Base-by-base conservation (phyloP, 2,888 invertebrate species). In the Nomada fucata region DNA sequence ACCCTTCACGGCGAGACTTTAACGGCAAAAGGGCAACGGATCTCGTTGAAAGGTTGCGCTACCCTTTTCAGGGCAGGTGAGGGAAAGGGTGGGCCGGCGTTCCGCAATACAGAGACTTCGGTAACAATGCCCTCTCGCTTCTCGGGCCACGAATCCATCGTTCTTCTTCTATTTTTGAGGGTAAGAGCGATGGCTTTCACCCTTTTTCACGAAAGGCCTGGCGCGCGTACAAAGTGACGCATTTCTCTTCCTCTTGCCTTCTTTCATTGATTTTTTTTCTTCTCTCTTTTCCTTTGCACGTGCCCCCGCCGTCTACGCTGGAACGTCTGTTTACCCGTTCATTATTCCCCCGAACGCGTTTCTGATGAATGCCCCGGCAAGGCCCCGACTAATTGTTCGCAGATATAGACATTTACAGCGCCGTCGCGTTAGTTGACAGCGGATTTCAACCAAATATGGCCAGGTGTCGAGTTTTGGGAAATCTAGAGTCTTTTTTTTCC, bases 41-140 rank as follows among this genome's bases (percentile, higher is more conserved):
- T 89, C 88, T 76, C 73, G 86, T 77, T 89, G 86, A 90, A 90
- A 90, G 90, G 88, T 90, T 88, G 89, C 88, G 85, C 83, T 88
- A 89, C 88, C 89, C 89, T 88, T 90, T 88, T 85, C 84, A 86
- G 55, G 23, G 50, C 20, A 15, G 26, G 64, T 20, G 20, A 29
- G 47, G 47, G 47, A 15, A 23, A 5, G 29, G 70, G 60, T 4
- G 63, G 44, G 42, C 60, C 57, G 74, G 75, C 80, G 79, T 85
- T 83, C 82, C 65, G 79, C 84, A 77, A 73, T 85, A 84, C 83
- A 83, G 78, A 82, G 83, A 86, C 79, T 82, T 64, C 55, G 63
- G 71, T 69, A 88, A 88, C 89, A 88, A 88, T 88, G 74, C 81
- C 63, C 59, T 36, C 71, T 73, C 83, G 76, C 61, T 83, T 80